Conservation (phyloP, 2,113 vertebrate species). For the Tauraco erythrolophus region DNA sequence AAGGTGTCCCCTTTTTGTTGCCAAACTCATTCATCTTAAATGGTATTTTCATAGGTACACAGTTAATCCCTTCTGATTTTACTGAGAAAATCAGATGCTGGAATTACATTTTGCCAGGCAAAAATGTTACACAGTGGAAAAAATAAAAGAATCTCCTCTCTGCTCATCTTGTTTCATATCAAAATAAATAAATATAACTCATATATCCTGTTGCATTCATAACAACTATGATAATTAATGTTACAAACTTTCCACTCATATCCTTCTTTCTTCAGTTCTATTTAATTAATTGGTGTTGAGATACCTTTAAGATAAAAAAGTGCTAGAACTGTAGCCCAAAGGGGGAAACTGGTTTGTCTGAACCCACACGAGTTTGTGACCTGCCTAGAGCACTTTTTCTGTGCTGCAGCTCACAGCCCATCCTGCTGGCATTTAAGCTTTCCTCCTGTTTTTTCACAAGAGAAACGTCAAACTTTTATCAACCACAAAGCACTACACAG, state of each 20-base stretch:
- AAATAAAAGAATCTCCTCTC: neutral
- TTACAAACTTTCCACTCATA: neutral
- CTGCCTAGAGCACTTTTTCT: neutral
- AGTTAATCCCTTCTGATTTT: conserved; percentile 14
- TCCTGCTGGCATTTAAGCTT: neutral
- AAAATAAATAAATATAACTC: neutral
- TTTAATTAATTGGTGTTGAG: neutral
- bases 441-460: neutral
- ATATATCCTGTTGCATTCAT: neutral
- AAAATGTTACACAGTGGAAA: neutral
- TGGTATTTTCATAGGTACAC: neutral
- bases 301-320: neutral
- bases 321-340: neutral
- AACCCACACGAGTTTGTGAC: neutral
- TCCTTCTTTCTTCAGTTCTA: neutral
- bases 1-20: neutral
- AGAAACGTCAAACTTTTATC: neutral
- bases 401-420: neutral
- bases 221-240: neutral
- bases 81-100: neutral
- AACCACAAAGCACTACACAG: neutral
- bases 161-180: neutral
- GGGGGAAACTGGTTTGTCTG: neutral
- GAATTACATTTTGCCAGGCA: neutral
- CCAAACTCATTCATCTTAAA: neutral